Percentiles rank a stretch among this genome's conserved stretches.
phyloP scores from a whole-genome alignment of 2,888 invertebrate genomes.

The Megamerina dolium region DNA sequence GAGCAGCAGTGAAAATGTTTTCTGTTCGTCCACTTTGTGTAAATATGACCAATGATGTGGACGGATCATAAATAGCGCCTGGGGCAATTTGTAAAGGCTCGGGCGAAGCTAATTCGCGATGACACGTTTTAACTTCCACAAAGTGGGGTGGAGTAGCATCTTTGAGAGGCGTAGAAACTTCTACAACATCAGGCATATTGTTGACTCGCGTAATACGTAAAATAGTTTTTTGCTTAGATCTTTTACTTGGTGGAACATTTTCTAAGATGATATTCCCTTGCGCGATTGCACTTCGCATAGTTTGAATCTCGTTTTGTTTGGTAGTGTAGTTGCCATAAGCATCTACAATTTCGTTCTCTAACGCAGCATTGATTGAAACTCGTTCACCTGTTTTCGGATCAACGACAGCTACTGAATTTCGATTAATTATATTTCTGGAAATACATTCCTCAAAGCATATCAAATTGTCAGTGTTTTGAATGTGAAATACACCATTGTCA shows the following conservation, averaged over 20 bases:
- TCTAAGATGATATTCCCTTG: constrained; percentile 60
- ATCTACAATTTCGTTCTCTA: constrained; percentile 75
- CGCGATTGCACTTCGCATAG: constrained; percentile 68
- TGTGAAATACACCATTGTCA: constrained; percentile 72
- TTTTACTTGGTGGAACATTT: constrained; percentile 48
- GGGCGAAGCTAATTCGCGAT: constrained; percentile 48
- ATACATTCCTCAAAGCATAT: constrained; percentile 84
- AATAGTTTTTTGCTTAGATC: constrained; percentile 56
- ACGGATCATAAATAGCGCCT: constrained; percentile 73
- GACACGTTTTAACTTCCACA: constrained; percentile 50
- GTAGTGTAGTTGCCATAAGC: constrained; percentile 69
- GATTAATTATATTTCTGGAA: constrained; percentile 76
- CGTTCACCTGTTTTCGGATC: constrained; percentile 69
- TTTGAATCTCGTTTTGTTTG: constrained; percentile 53
- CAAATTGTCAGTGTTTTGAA: constrained; percentile 78
- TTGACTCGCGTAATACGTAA: constrained; percentile 65
- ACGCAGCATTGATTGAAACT: constrained; percentile 62
- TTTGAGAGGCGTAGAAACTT: constrained; percentile 57
- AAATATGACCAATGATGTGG: constrained; percentile 67
- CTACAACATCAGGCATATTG: constrained; percentile 67
- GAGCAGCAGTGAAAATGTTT: constrained; percentile 69
- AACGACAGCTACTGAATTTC: constrained; percentile 72
- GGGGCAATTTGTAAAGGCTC: constrained; percentile 69
- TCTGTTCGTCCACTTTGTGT: constrained; percentile 65
- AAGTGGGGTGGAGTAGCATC: constrained; percentile 51